Evolutionary conservation across 1,140 invertebrate species (phyloP).

Genomic region (Euschistus heros): DNA sequence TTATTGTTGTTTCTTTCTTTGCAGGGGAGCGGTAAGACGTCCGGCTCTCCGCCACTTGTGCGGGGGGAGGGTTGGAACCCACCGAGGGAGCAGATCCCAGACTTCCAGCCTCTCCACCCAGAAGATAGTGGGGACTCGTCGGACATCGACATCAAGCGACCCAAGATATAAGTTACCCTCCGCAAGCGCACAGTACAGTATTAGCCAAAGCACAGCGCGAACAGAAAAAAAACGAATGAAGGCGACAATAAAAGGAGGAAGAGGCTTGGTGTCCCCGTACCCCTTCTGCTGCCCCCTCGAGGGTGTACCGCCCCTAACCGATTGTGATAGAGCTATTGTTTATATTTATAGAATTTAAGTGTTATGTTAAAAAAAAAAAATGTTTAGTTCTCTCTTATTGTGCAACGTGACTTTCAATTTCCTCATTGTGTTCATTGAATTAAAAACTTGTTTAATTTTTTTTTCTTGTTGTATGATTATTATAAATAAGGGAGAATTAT

Average conservation of each 20-base stretch:
- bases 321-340: constrained; percentile 22
- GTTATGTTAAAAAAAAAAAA: not conserved
- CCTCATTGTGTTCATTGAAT: constrained; percentile 16
- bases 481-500: constrained; percentile 15
- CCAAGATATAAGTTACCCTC: constrained; percentile 31
- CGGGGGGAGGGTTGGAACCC: constrained; percentile 31
- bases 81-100: constrained; percentile 36
- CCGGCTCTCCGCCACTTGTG: constrained; percentile 31
- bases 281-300: not conserved
- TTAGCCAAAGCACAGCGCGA: not conserved
- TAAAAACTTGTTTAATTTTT: constrained; percentile 8
- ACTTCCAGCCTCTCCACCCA: constrained; percentile 35
- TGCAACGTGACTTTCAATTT: not conserved
- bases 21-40: constrained; percentile 31
- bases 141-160: constrained; percentile 34
- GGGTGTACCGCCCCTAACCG: not conserved
- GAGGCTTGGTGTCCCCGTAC: not conserved
- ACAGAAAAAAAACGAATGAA: not conserved
- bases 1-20: not conserved
- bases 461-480: not conserved
- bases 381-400: constrained; percentile 13
- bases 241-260: constrained; percentile 14
- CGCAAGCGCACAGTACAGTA: not conserved
- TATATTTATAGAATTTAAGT: constrained; percentile 12
- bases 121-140: constrained; percentile 34